These are phyloP conservation scores for Helicoverpa armigera DNA, from an alignment of 1,140 invertebrate species.

Conservation along the genomic window DNA sequence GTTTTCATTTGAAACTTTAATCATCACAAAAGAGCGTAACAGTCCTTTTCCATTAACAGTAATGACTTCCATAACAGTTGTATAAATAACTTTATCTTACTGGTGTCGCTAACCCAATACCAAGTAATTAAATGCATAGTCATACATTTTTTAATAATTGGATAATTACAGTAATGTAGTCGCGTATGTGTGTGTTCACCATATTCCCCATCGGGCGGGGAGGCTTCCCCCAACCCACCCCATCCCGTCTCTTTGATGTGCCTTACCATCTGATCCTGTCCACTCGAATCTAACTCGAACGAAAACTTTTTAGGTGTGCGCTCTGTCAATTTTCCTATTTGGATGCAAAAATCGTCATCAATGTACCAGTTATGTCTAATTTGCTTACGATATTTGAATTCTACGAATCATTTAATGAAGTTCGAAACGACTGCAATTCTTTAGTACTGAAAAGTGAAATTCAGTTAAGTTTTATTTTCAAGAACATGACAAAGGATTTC, in stretches of 20 bases:
- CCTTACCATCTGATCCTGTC: slow-evolving; percentile 58
- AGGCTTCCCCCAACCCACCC: slow-evolving; percentile 57
- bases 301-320: slow-evolving; percentile 39
- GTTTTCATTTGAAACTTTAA: slow-evolving; percentile 10
- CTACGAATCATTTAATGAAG: no score
- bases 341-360: not conserved
- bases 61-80: slow-evolving; percentile 12
- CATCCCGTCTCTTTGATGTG: slow-evolving; percentile 57
- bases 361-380: not conserved
- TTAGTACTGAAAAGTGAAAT: not conserved
- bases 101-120: slow-evolving; percentile 36
- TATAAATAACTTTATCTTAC: slow-evolving; percentile 34
- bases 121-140: slow-evolving; percentile 45
- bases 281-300: slow-evolving; percentile 55
- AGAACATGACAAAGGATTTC: slow-evolving; percentile 12
- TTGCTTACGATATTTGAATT: no score
- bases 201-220: slow-evolving; percentile 66
- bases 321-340: not conserved
- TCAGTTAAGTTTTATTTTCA: not conserved
- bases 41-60: slow-evolving; percentile 33
- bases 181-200: slow-evolving; percentile 72
- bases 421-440: no score
- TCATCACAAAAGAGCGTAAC: slow-evolving; percentile 10
- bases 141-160: slow-evolving; percentile 66
- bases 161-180: slow-evolving; percentile 84